Percentiles rank a stretch among this genome's conserved stretches.
Evolutionary conservation across 1,140 invertebrate species (phyloP).

Genomic region (Metopolophium dirhodum): DNA sequence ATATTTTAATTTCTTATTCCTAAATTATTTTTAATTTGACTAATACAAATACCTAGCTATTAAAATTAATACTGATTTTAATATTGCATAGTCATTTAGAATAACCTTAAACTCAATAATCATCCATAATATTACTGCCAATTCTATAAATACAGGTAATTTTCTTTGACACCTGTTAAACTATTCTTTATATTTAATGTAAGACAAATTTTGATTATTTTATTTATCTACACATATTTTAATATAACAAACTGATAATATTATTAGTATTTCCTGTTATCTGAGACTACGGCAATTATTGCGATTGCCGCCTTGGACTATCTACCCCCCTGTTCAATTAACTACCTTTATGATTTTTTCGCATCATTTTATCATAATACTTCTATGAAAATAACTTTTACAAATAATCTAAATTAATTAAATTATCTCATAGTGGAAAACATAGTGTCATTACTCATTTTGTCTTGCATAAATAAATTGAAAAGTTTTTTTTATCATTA

Average conservation of each 20-base stretch:
- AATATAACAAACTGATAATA: too few species aligned
- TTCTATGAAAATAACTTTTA: too few species aligned
- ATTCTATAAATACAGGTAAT: constrained; percentile 29
- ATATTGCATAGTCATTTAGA: background rate
- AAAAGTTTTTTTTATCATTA: background rate
- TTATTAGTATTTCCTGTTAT: too few species aligned
- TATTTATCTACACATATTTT: background rate
- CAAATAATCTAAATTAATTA: too few species aligned
- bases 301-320: too few species aligned
- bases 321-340: too few species aligned
- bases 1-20: background rate
- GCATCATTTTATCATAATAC: too few species aligned
- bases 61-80: background rate
- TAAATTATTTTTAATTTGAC: background rate
- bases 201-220: background rate
- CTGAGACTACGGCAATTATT: too few species aligned
- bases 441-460: background rate
- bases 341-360: too few species aligned
- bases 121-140: constrained; percentile 23
- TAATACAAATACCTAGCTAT: background rate
- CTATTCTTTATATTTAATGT: background rate
- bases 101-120: constrained; percentile 19
- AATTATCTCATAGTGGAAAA: background rate
- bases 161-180: background rate
- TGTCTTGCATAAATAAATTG: background rate